phyloP scores from a whole-genome alignment of 2,797 vertebrate species.

The Tiaroga cobitis region DNA sequence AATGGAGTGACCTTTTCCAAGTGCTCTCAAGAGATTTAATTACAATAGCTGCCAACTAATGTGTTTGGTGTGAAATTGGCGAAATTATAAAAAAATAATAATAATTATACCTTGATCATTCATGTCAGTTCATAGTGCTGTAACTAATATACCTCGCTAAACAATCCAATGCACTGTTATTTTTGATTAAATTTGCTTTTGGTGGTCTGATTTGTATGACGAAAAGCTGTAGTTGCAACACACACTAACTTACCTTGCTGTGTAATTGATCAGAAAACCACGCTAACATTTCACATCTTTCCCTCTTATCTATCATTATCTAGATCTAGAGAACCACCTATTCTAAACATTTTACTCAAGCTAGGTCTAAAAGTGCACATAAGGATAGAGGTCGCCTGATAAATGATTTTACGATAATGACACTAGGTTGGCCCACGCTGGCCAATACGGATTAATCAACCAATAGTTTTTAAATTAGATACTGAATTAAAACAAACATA shows the following conservation, averaged over 20 bases:
- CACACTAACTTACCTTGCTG: not conserved
- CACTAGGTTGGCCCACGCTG: too few species aligned
- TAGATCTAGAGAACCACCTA: not conserved
- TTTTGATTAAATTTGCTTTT: not conserved
- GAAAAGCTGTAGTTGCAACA: not conserved
- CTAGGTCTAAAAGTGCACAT: not conserved
- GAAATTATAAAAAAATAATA: too few species aligned
- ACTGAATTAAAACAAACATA: not conserved
- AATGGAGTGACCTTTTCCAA: not conserved
- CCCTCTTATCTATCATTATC: not conserved
- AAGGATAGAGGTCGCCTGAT: not conserved
- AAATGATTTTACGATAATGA: too few species aligned
- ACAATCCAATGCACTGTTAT: not conserved
- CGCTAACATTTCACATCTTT: not conserved
- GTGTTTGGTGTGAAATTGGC: not conserved
- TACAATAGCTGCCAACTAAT: not conserved
- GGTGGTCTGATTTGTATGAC: not conserved
- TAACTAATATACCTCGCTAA: not conserved
- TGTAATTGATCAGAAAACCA: not conserved
- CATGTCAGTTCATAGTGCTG: not conserved
- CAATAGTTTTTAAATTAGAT: not conserved
- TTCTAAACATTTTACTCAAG: not conserved
- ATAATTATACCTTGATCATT: too few species aligned
- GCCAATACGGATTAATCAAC: not conserved
- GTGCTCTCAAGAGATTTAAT: not conserved